Conservation (phyloP, 2,888 invertebrate genomes). For the Cremastinae sp. region DNA sequence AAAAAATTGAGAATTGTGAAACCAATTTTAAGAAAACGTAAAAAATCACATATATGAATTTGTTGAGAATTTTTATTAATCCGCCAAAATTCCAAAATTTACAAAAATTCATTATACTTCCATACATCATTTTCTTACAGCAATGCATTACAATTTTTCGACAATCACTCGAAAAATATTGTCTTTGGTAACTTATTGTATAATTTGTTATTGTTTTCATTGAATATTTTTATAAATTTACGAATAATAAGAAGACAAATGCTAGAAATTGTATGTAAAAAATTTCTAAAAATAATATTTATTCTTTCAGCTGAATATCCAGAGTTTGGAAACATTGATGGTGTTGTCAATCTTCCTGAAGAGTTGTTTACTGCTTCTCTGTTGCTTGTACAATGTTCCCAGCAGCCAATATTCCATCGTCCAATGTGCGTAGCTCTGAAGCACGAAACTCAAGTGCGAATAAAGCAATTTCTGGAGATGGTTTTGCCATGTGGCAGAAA, state of each 20-base stretch:
- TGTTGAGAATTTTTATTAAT: no score
- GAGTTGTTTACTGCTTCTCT: slow-evolving; percentile 81
- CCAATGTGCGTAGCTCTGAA: slow-evolving; percentile 82
- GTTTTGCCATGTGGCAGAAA: slow-evolving; percentile 81
- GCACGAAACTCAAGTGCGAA: slow-evolving; percentile 81
- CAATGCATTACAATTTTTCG: no score
- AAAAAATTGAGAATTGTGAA: no score
- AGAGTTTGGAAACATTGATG: slow-evolving; percentile 78
- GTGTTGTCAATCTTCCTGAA: slow-evolving; percentile 74
- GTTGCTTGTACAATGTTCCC: slow-evolving; percentile 82
- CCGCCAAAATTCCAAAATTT: no score
- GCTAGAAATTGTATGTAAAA: no score
- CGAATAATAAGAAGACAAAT: neutral
- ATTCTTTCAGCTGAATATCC: slow-evolving; percentile 79
- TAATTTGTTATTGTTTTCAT: no score
- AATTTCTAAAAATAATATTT: neutral
- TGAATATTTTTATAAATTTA: neutral
- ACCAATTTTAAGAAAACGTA: no score
- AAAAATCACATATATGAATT: no score
- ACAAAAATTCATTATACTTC: no score
- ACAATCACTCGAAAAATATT: no score
- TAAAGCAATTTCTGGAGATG: slow-evolving; percentile 82
- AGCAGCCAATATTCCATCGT: slow-evolving; percentile 82
- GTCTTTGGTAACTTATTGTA: no score
- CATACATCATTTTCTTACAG: no score